Percentiles rank a stretch among this genome's conserved stretches.
These are phyloP conservation scores for Numida meleagris DNA, from an alignment of 2,113 vertebrate genomes.

Conservation along the genomic window DNA sequence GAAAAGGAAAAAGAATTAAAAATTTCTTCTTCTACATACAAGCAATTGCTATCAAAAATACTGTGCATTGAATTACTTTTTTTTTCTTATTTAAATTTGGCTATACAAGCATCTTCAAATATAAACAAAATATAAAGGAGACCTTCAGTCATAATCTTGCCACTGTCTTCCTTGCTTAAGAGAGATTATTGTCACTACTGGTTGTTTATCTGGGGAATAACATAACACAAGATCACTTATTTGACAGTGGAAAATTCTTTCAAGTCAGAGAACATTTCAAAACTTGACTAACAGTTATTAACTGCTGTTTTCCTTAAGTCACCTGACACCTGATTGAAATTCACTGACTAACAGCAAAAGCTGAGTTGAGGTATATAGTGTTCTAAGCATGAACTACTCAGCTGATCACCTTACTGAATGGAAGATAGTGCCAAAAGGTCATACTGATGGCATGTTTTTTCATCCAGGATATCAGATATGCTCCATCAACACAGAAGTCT, in stretches of 20 bases:
- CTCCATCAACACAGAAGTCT: conserved; percentile 55
- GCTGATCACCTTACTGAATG: conserved; percentile 52
- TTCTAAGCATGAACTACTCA: conserved; percentile 57
- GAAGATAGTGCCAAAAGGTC: conserved; percentile 58
- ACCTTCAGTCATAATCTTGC: not conserved
- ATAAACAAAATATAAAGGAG: not conserved
- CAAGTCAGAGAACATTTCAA: not conserved
- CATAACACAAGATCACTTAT: not conserved
- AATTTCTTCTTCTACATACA: not conserved
- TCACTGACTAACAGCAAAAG: conserved; percentile 48
- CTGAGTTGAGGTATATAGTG: conserved; percentile 59
- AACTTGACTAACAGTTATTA: not conserved
- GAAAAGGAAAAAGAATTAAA: accelerated
- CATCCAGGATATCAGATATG: conserved; percentile 46
- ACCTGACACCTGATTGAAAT: conserved; percentile 25
- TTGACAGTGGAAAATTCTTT: not conserved
- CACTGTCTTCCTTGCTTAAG: not conserved
- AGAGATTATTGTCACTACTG: not conserved
- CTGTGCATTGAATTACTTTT: not conserved
- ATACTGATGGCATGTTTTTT: conserved; percentile 51
- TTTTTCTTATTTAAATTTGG: not conserved
- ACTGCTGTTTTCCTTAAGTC: conserved; percentile 19
- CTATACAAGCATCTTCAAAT: not conserved
- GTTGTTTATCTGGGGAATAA: not conserved
- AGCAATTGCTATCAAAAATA: not conserved